phyloP scores from a whole-genome alignment of 2,113 vertebrate genomes.

The Laticauda colubrina region DNA sequence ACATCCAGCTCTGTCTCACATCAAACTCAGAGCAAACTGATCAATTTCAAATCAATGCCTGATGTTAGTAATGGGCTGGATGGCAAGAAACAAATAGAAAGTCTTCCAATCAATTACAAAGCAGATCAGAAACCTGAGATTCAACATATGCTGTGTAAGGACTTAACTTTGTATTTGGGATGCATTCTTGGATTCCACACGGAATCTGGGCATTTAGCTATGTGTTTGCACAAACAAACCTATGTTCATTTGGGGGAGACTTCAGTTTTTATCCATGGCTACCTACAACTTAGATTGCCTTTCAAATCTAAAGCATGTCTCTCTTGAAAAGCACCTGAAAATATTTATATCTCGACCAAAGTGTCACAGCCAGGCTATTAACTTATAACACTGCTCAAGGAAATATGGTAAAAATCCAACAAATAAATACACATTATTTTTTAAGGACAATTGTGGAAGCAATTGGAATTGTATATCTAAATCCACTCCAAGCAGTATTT shows the following conservation, averaged over 20 bases:
- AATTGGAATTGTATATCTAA: background rate
- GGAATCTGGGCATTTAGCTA: background rate
- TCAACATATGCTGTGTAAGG: background rate
- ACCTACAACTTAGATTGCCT: background rate
- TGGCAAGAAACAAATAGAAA: background rate
- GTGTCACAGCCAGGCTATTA: background rate
- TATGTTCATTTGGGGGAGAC: background rate
- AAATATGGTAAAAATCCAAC: background rate
- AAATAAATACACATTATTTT: background rate
- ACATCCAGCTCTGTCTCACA: background rate
- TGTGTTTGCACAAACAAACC: background rate
- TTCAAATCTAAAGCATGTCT: background rate
- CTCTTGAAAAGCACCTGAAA: background rate
- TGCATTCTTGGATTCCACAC: background rate
- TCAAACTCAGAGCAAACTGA: background rate
- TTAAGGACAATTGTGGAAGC: background rate
- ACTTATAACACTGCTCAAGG: background rate
- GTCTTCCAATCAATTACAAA: background rate
- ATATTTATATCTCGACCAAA: background rate
- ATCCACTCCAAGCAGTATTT: background rate
- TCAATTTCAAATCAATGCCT: background rate
- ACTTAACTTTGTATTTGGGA: background rate
- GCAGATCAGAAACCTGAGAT: background rate
- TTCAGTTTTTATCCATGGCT: background rate
- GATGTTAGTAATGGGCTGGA: background rate